Evolutionary conservation across 30 jellyfish, hydroid and myxozoan genomes (phyloP).

Genomic region (Cassiopea andromeda): DNA sequence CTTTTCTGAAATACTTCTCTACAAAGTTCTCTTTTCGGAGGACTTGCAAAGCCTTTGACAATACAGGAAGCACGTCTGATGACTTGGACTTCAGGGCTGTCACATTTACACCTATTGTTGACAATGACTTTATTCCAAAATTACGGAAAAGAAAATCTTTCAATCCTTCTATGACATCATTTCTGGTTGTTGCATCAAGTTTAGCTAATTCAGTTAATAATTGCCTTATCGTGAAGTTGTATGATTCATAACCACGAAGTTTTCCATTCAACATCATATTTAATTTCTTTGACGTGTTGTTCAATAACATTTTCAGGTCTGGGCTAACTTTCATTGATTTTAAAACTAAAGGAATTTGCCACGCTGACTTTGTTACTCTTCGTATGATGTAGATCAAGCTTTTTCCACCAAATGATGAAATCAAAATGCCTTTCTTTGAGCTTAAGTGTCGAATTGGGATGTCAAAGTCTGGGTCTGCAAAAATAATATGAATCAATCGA

Average conservation of each 20-base stretch:
- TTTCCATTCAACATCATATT: neutral
- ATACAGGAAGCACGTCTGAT: neutral
- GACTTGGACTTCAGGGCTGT: neutral
- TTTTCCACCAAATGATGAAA: slow-evolving; percentile 13
- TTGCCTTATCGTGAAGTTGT: slow-evolving; percentile 17
- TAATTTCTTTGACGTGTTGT: neutral
- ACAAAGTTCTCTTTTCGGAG: neutral
- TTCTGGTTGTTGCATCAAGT: slow-evolving; percentile 3
- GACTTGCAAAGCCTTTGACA: slow-evolving; percentile 7
- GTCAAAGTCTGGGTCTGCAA: slow-evolving; percentile 38
- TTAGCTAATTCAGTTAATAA: neutral
- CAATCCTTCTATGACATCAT: neutral
- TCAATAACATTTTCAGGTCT: neutral
- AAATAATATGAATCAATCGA: no score
- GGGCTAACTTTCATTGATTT: slow-evolving; percentile 20
- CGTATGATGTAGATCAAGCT: slow-evolving; percentile 13
- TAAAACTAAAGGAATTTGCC: slow-evolving; percentile 39
- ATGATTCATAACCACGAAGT: neutral
- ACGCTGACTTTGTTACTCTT: slow-evolving; percentile 21
- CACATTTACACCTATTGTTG: slow-evolving; percentile 4
- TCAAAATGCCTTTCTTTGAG: slow-evolving; percentile 20
- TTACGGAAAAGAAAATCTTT: neutral
- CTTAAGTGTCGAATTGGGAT: slow-evolving; percentile 4
- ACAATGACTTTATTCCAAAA: slow-evolving; percentile 1
- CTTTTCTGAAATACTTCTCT: neutral